Evolutionary conservation across 2,113 vertebrate genomes (phyloP).

Genomic region (Callopanchax toddi): DNA sequence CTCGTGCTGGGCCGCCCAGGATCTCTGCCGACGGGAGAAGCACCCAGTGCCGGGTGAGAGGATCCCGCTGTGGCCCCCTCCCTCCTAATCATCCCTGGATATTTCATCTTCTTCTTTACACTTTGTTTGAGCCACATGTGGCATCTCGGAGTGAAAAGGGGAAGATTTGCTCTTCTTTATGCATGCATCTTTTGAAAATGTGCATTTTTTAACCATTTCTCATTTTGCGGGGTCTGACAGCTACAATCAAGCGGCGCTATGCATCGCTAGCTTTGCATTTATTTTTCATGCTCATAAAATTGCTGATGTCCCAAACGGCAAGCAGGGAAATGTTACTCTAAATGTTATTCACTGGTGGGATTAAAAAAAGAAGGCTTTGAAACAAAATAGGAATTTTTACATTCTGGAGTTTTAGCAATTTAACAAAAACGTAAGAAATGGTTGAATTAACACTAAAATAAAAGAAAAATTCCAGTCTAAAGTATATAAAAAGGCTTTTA

Average conservation of each 20-base stretch:
- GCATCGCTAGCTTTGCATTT: slow-evolving; percentile 10
- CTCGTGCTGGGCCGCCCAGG: slow-evolving; percentile 33
- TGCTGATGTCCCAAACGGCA: slow-evolving; percentile 21
- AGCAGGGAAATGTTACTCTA: neutral
- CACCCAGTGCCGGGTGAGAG: neutral
- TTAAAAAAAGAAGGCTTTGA: neutral
- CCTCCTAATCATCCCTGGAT: slow-evolving; percentile 33
- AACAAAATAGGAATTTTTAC: neutral
- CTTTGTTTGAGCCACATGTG: neutral
- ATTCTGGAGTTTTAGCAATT: no score
- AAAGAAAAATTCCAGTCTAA: no score
- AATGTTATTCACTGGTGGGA: neutral
- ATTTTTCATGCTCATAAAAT: slow-evolving; percentile 1
- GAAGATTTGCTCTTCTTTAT: slow-evolving; percentile 24
- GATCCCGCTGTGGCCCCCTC: slow-evolving; percentile 16
- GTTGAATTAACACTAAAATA: no score
- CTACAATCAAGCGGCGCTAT: slow-evolving; percentile 1
- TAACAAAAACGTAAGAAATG: no score
- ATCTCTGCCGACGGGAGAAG: slow-evolving; percentile 12
- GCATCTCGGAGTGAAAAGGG: neutral
- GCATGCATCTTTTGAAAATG: slow-evolving; percentile 24
- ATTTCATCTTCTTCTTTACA: slow-evolving; percentile 16
- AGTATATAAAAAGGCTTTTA: no score
- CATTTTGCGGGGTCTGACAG: slow-evolving; percentile 25
- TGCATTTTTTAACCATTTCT: slow-evolving; percentile 27